Conservation (phyloP, 2,113 vertebrate species). For the Lucifuga dentata region DNA sequence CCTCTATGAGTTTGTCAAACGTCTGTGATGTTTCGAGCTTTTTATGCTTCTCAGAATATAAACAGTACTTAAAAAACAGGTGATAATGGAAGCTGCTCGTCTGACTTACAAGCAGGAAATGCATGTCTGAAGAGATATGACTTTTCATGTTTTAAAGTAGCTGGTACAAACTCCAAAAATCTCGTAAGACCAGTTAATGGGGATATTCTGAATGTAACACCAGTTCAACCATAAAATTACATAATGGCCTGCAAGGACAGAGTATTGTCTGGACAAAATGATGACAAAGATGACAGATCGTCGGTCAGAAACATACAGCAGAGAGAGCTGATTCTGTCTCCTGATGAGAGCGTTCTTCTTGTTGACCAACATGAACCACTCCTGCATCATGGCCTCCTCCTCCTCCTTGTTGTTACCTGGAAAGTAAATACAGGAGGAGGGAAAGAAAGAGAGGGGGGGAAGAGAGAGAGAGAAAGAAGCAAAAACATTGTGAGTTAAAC, state of each 20-base stretch:
- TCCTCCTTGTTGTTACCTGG: constrained; percentile 97
- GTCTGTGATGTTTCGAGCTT: neutral
- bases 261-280: too few species aligned
- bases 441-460: constrained; percentile 41
- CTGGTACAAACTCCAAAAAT: too few species aligned
- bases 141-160: too few species aligned
- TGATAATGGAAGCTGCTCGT: neutral
- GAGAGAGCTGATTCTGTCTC: constrained; percentile 98
- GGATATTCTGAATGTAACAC: too few species aligned
- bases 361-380: constrained; percentile 99
- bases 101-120: too few species aligned
- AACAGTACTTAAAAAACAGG: neutral
- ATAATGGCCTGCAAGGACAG: too few species aligned
- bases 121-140: too few species aligned
- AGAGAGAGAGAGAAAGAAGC: neutral
- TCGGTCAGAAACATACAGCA: constrained; percentile 87
- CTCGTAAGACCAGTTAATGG: too few species aligned
- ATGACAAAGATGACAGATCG: too few species aligned
- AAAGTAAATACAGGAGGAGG: too few species aligned
- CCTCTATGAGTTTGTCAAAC: constrained; percentile 18
- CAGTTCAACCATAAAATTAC: too few species aligned
- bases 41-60: neutral
- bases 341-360: constrained; percentile 99
- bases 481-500: constrained; percentile 16
- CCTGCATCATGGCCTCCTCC: constrained; percentile 99